A percentile compares a stretch with the other conserved stretches of the same genome.
phyloP scores from a whole-genome alignment of 2,113 vertebrate genomes.

The Chloropsis hardwickii region DNA sequence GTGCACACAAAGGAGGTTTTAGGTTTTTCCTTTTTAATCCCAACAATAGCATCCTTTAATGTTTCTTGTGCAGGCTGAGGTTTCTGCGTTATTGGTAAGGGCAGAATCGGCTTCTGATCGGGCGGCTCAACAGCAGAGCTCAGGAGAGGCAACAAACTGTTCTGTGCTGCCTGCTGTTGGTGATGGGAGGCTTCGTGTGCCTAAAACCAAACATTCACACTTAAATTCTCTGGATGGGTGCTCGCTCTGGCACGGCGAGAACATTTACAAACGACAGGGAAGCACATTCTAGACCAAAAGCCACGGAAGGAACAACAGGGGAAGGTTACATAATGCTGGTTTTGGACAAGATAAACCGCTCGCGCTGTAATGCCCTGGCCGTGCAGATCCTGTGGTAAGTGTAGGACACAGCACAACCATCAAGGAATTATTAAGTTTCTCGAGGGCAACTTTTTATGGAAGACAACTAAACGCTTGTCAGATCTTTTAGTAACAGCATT shows the following conservation, averaged over 20 bases:
- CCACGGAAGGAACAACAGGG: background rate
- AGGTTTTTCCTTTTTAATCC: conserved; percentile 96
- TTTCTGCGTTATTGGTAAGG: conserved; percentile 93
- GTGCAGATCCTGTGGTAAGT: background rate
- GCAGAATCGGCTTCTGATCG: conserved; percentile 95
- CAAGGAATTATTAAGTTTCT: conserved; percentile 31
- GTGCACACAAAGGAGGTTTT: conserved; percentile 97
- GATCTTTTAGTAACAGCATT: background rate
- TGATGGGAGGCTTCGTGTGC: conserved; percentile 96
- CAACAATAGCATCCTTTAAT: conserved; percentile 86
- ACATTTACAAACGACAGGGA: conserved; percentile 1
- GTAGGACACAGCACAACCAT: background rate
- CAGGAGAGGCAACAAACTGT: conserved; percentile 93
- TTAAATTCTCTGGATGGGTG: conserved; percentile 51
- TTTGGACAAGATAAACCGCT: background rate
- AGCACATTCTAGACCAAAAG: conserved; percentile 24
- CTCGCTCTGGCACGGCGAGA: background rate
- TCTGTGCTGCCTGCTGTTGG: conserved; percentile 94
- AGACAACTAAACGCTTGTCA: conserved; percentile 44
- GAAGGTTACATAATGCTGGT: background rate
- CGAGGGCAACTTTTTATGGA: conserved; percentile 39
- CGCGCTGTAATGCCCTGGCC: background rate
- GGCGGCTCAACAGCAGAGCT: conserved; percentile 90
- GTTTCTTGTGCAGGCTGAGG: conserved; percentile 88
- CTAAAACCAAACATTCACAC: conserved; percentile 82